Evolutionary conservation across 2,113 vertebrate genomes (phyloP), one percentile per base, ranked within the genome.

Genomic region (Elephantulus edwardii): DNA sequence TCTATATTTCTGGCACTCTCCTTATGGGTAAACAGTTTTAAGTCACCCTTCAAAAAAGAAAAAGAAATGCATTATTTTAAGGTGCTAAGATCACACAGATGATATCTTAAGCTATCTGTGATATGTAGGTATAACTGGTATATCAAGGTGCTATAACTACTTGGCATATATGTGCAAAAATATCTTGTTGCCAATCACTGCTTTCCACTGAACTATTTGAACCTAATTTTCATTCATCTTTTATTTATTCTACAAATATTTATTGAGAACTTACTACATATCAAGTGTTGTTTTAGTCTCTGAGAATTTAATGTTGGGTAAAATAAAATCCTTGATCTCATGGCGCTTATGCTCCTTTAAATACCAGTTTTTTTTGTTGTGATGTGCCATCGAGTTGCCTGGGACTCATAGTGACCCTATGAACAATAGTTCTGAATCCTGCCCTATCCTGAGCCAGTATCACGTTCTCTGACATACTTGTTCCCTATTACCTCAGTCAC

Each of bases 201-300:
- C n/a, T 52, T 60, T 83, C 33, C 71, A 6, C 44, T 81, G 35
- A 86, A 76, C 56, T 40, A 60, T 80, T 7, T 56, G 17, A 92
- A 83, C 2, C 19, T 85, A 20, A 1, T 93, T 90, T 93, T 71
- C 1, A 50, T 80, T 91, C 60, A 66, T n/a, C n/a, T n/a, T 12
- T 83, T 16, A 87, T 78, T 95, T 5, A 71, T 90, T 88, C 48
- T 81, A 60, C 46, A 90, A 60, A 44, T 80, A 79, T 56, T 83
- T 85, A 38, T 46, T 75, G 33, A 86, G 46, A 88, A 38, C 9
- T 40, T 75, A n/a, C 9, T 82, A 16, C 68, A 33, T 46, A 28
- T 40, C 56, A 88, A 88, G 16, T 10, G 81, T 19, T 58, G 48
- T 60, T 85, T 89, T 58, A 84, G 46, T 12, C 81, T 16, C 40